Evolutionary conservation across 2,113 vertebrate genomes (phyloP).

Genomic region (Caranx melampygus): DNA sequence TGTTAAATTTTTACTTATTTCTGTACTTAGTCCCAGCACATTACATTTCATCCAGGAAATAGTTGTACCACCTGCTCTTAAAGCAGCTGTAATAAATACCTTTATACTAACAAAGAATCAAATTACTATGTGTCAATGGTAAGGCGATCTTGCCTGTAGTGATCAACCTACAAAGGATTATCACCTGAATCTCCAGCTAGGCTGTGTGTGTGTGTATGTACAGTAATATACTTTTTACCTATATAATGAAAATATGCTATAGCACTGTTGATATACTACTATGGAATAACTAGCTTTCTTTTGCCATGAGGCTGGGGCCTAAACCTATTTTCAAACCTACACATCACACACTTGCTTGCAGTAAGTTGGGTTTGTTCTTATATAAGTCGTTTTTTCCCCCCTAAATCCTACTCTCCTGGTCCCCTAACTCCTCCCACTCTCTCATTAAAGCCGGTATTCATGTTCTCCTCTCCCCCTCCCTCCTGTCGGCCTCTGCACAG

Average conservation of each 20-base stretch:
- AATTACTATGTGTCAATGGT: background rate
- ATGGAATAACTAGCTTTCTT: constrained; percentile 14
- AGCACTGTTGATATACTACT: background rate
- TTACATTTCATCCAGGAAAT: background rate
- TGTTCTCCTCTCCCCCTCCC: constrained; percentile 26
- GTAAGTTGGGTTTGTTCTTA: constrained; percentile 51
- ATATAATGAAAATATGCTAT: background rate
- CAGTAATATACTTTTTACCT: too few species aligned
- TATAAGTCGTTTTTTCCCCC: constrained; percentile 63
- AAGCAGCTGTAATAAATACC: background rate
- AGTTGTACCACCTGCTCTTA: background rate
- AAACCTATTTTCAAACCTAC: constrained; percentile 4
- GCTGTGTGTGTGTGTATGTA: too few species aligned
- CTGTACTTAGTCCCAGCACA: background rate
- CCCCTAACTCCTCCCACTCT: constrained; percentile 48
- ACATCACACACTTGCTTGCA: constrained; percentile 29
- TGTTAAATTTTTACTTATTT: background rate
- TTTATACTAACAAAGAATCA: background rate
- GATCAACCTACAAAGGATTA: background rate
- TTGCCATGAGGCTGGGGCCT: background rate
- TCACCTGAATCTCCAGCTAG: background rate
- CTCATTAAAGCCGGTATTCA: constrained; percentile 74
- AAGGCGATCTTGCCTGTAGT: background rate
- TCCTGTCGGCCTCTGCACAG: constrained; percentile 46
- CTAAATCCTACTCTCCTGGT: constrained; percentile 43